phyloP scores from a whole-genome alignment of 1,140 invertebrate genomes.

The Drosophila nebulosa region DNA sequence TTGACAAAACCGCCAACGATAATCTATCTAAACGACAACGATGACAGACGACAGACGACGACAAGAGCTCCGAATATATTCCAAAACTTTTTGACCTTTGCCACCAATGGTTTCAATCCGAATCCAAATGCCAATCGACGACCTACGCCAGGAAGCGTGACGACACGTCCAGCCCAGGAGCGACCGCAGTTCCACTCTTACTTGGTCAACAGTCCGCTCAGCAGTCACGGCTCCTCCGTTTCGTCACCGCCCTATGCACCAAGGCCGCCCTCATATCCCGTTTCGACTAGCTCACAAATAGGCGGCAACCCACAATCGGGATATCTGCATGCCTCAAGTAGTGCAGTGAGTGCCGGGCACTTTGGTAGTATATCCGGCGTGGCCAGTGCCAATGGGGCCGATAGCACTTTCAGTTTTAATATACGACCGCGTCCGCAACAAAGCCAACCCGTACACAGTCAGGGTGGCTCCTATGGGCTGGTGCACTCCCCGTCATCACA shows the following conservation, averaged over 20 bases:
- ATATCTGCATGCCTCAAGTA: conserved; percentile 63
- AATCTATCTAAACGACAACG: conserved; percentile 70
- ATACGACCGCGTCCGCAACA: conserved; percentile 60
- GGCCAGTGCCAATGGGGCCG: conserved; percentile 69
- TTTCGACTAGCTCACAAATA: conserved; percentile 47
- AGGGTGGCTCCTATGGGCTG: conserved; percentile 45
- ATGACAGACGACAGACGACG: conserved; percentile 48
- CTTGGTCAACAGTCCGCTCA: conserved; percentile 48
- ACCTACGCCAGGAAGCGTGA: conserved; percentile 36
- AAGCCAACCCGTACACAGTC: background rate
- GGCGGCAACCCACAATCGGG: conserved; percentile 28
- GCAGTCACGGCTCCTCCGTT: conserved; percentile 11
- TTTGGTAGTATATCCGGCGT: conserved; percentile 68
- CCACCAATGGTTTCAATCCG: conserved; percentile 55
- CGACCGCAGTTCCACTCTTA: conserved; percentile 35
- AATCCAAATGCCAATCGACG: conserved; percentile 34
- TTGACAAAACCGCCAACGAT: conserved; percentile 71
- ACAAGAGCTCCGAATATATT: conserved; percentile 65
- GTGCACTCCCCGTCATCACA: too few species aligned
- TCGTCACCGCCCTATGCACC: conserved; percentile 21
- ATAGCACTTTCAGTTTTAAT: conserved; percentile 77
- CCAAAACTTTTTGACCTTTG: conserved; percentile 67
- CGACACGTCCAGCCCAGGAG: conserved; percentile 37
- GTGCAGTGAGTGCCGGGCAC: conserved; percentile 52
- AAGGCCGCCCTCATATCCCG: conserved; percentile 35